Conservation (phyloP, 2,797 vertebrate species). For the Anisognathus igniventris region DNA sequence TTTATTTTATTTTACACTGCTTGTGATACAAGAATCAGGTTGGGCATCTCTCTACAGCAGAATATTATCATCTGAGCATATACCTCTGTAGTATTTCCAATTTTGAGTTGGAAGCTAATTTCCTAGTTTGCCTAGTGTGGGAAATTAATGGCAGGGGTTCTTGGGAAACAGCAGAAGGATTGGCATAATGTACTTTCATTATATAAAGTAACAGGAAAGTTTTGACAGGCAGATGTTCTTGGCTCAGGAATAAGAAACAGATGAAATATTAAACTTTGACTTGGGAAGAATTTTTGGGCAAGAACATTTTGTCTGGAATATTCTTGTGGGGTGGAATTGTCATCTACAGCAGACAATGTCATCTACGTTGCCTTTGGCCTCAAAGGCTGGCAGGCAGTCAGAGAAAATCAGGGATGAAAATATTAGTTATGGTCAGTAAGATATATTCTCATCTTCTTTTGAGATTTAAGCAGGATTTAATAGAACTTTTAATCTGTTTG, state of each 20-base stretch:
- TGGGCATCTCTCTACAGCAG: neutral
- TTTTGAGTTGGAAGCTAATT: neutral
- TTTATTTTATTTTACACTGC: neutral
- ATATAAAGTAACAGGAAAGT: neutral
- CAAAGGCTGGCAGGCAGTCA: neutral
- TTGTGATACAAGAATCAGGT: neutral
- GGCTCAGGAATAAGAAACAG: neutral
- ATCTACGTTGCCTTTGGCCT: neutral
- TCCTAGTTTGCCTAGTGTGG: neutral
- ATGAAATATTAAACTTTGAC: neutral
- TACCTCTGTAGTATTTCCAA: neutral
- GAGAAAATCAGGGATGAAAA: neutral
- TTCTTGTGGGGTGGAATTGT: neutral
- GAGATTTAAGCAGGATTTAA: neutral
- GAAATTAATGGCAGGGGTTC: neutral
- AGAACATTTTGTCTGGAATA: neutral
- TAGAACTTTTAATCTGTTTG: neutral
- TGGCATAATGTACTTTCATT: neutral
- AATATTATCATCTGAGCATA: neutral
- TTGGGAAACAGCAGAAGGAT: neutral
- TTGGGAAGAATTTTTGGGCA: neutral
- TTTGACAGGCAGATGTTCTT: neutral
- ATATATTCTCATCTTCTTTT: neutral
- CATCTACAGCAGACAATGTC: neutral
- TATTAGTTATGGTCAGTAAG: neutral